Evolutionary conservation across 2,888 invertebrate genomes (phyloP), one percentile per base, ranked within the genome.

Genomic region (Campaea margaritaria): DNA sequence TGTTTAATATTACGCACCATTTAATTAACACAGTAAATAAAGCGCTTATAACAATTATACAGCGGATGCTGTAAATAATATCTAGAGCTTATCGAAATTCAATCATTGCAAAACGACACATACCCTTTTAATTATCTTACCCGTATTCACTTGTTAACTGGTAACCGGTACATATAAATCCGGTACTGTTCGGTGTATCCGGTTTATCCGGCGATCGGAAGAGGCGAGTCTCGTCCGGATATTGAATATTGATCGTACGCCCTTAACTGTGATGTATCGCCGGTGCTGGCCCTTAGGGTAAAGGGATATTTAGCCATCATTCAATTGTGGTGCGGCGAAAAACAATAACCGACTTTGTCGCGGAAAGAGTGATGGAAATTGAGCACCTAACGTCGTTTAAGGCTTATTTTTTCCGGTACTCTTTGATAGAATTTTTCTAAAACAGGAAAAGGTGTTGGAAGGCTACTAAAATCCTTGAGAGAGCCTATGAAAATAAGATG

Each of bases 191-290:
- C 76, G 78, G 81, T 78, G 79, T 84, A 83, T 85, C 78, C 76
- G 75, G 75, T 71, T 78, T 80, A 79, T 80, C 89, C 87, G 89
- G 83, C 69, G 81, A 84, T 86, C 86, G 91, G 91, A 91, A 91
- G 87, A 87, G 83, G 82, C 85, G 87, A 90, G 91, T 89, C 86
- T 83, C 83, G 77, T 68, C 85, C 91, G 91, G 91, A 91, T 91
- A 92, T 92, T 91, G 91, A 91, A 91, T 91, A 91, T 91, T 90
- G 91, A 92, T 90, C 91, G 88, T 71, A 83, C 80, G 85, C 89
- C 88, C 91, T 89, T 89, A 90, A 87, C 89, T 85, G 87, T 89
- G 89, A 90, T 85, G 86, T 90, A 90, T 87, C 80, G 83, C 59
- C 76, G 86, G 86, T 83, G 84, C 84, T 75, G 81, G 78, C 83